A percentile compares a stretch with the other conserved stretches of the same genome.
These are phyloP conservation scores for Ibycter americanus DNA, from an alignment of 2,797 vertebrate species.

Conservation along the genomic window DNA sequence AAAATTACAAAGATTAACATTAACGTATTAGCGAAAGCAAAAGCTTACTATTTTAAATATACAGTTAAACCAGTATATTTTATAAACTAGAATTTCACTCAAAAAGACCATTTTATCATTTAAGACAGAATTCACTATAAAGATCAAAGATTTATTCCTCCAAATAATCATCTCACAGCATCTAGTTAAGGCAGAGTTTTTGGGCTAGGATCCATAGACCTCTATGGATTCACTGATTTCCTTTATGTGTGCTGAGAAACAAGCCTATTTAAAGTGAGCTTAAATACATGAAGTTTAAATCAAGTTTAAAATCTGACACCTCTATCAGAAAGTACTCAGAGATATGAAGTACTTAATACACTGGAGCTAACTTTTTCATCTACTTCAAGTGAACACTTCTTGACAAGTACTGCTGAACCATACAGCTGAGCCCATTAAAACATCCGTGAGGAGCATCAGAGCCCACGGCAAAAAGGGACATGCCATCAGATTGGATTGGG, in stretches of 20 bases:
- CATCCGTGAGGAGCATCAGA: not conserved
- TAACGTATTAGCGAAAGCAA: conserved; percentile 30
- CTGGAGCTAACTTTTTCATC: rapidly evolving
- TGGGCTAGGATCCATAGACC: not conserved
- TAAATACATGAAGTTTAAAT: not conserved
- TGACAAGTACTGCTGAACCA: not conserved
- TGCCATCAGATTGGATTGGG: rapidly evolving
- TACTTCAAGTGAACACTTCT: too few relatives aligned
- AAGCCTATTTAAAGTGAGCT: not conserved
- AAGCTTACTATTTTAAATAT: conserved; percentile 3
- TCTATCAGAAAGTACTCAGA: not conserved
- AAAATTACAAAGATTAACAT: conserved; percentile 50
- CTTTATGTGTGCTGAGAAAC: not conserved
- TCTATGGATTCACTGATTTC: not conserved
- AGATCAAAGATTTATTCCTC: not conserved
- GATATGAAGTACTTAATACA: not conserved
- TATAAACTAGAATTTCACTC: not conserved
- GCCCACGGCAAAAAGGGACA: not conserved
- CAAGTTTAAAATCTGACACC: not conserved
- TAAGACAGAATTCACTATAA: not conserved
- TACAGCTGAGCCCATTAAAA: not conserved
- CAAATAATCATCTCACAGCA: not conserved
- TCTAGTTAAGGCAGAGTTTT: not conserved
- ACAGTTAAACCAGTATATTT: not conserved
- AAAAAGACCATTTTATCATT: not conserved